phyloP scores from a whole-genome alignment of 92 coral and sea anemone genomes.

The Parazoanthus atlanticus region DNA sequence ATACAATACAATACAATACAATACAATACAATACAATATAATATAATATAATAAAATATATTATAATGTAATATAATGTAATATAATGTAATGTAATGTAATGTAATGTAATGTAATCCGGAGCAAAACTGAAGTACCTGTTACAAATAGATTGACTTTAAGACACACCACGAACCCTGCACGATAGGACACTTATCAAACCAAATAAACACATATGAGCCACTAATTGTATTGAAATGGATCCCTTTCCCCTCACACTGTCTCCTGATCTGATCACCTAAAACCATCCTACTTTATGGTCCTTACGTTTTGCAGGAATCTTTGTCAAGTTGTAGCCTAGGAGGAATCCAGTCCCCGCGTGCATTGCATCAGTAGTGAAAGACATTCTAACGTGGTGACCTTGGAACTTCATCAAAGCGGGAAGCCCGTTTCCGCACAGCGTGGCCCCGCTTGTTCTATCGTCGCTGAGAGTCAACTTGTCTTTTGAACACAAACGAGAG shows the following conservation, averaged over 20 bases:
- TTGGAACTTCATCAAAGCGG: neutral
- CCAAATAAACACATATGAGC: no score
- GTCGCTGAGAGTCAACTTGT: neutral
- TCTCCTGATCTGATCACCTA: neutral
- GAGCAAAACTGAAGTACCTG: no score
- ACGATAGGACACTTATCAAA: no score
- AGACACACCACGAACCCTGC: no score
- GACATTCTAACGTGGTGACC: constrained; percentile 7
- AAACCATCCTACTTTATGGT: neutral
- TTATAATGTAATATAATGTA: no score
- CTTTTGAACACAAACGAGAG: neutral
- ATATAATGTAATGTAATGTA: no score
- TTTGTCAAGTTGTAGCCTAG: constrained; percentile 21
- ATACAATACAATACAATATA: no score
- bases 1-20: no score
- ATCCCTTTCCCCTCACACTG: neutral
- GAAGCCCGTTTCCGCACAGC: constrained; percentile 6
- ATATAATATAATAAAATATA: no score
- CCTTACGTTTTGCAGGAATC: neutral
- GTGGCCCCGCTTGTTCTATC: neutral
- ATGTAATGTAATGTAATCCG: no score
- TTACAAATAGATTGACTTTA: no score
- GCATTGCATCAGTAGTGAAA: constrained; percentile 7
- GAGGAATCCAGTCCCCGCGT: neutral
- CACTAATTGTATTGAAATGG: neutral